Evolutionary conservation across 2,113 vertebrate species (phyloP), one percentile per base, ranked within the genome.

Genomic region (Proterorhinus semilunaris): DNA sequence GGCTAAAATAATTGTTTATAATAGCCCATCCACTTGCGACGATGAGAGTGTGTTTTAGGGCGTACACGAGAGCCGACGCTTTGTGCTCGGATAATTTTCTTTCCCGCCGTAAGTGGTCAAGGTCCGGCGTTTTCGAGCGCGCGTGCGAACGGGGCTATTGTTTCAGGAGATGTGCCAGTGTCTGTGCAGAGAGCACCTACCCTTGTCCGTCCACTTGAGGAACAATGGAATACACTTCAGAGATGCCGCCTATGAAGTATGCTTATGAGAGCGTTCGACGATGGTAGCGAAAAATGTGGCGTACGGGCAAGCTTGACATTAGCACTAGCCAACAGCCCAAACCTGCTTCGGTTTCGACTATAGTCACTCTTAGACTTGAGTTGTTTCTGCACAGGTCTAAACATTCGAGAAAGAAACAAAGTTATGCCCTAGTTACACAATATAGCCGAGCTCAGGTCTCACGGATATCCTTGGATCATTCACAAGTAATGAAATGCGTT

Each of bases 161-260:
- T 91, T 91, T 89, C 85, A 87, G 87, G 85, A 89, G 85, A 85
- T 88, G 86, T 61, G 51, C 76, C 86, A 80, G 81, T 86, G 85
- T 88, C 85, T 85, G 67, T 87, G 85, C 87, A 79, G 84, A 91
- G 87, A 89, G 89, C 82, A 13, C 81, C 76, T 75, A 83, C 87
- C 88, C 88, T 88, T 81, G 75, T 83, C 82, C 72, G 72, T 59
- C 88, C 86, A 90, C 90, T 91, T 87, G 85, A 91, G 87, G 89
- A 91, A 91, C 90, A 91, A 91, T 89, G 86, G 82, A 84, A 86
- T 86, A 86, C 87, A 90, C 88, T 91, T 79, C 89, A 91, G 89
- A 88, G 87, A 89, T 76, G 86, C 83, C 75, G 87, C 62, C 52
- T 74, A 87, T 91, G 86, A 87, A 91, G 90, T 87, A 85, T 89